Percentiles rank a stretch among this genome's conserved stretches.
Conservation (phyloP, 2,888 invertebrate species). For the Craniophora ligustri region DNA sequence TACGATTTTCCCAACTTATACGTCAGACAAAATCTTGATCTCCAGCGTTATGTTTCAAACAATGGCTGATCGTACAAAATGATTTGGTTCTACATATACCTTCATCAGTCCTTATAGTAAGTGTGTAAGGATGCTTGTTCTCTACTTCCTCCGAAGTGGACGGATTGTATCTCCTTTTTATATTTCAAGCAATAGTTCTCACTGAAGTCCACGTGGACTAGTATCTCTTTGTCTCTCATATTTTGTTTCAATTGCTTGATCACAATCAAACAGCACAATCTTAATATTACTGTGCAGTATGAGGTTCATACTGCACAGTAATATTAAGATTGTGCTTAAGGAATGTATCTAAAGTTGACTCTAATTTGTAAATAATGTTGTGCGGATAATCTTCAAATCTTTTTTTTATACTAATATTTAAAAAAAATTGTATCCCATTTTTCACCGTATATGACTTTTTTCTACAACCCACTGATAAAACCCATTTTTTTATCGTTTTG, state of each 20-base stretch:
- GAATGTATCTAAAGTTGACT: background rate
- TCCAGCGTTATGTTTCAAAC: background rate
- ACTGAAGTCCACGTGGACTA: conserved; percentile 1
- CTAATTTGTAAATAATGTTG: background rate
- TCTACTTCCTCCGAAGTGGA: background rate
- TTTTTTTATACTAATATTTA: background rate
- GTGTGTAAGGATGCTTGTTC: background rate
- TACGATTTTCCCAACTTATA: background rate
- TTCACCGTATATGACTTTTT: background rate
- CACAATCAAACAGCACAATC: background rate
- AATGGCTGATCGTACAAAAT: background rate
- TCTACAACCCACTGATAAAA: background rate
- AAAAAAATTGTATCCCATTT: background rate
- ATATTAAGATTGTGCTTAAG: background rate
- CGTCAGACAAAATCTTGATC: background rate
- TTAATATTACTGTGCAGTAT: background rate
- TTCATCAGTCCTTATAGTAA: background rate
- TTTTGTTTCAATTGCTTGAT: background rate
- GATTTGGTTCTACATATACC: background rate
- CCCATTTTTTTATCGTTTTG: background rate
- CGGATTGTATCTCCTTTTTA: conserved; percentile 3
- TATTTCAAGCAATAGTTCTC: conserved; percentile 5
- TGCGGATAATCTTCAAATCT: conserved; percentile 2
- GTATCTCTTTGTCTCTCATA: background rate
- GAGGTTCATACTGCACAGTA: background rate